Evolutionary conservation across 1,140 invertebrate genomes (phyloP), one percentile per base, ranked within the genome.

Genomic region (Alviniconcha marisindica): DNA sequence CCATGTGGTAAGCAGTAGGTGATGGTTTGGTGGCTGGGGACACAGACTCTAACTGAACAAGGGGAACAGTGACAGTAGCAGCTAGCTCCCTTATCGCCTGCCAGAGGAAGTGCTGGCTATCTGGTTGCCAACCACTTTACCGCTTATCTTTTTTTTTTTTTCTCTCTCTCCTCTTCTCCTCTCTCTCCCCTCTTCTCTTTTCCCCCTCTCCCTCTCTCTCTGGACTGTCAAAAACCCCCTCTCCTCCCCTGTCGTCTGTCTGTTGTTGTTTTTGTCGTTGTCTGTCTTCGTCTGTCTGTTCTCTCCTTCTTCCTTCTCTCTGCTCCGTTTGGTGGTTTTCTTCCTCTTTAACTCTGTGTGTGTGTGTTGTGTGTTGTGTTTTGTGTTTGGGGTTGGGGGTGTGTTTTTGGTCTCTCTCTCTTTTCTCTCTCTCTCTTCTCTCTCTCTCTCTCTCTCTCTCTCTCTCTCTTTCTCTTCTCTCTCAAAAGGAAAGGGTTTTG

Each of bases 141-240:
- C 36, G 12, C 38, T 40, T 12, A 28, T n/a, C 44, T 51, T 31
- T 76, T 40, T 76, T 42, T 40, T 31, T 33, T 31, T 40, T 31
- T 28, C 12, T 33, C 28, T 44, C 44, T 40, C 44, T 33, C 44
- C 76, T 31, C 44, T 48, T 33, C 28, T 44, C 44, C 44, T 33
- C 44, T 40, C 44, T 31, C 15, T 77, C 76, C 44, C 38, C 40
- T 40, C 12, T 14, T 77, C 14, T 77, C 74, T 77, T 42, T 36
- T 77, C 74, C 40, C 14, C 40, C 74, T 77, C 40, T 77, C 74
- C 36, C 40, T 44, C 14, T 56, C 44, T 79, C 33, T 79, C 28
- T 56, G n/a, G 15, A 54, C 63, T 36, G 33, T 51, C 21, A 14
- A 21, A 36, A 66, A 38, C 33, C 15, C 1, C 14, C n/a, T 10